phyloP scores from a whole-genome alignment of 2,888 invertebrate species.

The Liopterus haemorrhoidalis region DNA sequence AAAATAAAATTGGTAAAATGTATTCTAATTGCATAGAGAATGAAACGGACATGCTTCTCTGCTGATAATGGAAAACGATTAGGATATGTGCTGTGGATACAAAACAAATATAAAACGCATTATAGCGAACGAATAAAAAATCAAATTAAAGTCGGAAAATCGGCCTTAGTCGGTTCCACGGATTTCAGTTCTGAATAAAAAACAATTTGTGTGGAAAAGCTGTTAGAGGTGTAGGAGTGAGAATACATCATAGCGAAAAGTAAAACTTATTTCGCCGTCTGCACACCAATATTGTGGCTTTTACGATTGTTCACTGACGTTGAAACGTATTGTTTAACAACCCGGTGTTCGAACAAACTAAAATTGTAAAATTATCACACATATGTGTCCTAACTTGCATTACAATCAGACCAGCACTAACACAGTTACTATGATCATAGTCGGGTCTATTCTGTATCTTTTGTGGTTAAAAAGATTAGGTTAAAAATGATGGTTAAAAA shows the following conservation, averaged over 20 bases:
- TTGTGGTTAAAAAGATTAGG: no score
- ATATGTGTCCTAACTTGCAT: no score
- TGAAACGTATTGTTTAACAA: conserved; percentile 2
- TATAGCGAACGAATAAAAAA: conserved; percentile 1
- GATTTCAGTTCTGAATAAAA: background rate
- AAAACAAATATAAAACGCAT: conserved; percentile 3
- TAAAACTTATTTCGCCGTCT: conserved; percentile 1
- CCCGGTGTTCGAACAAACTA: no score
- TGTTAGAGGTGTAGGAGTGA: background rate
- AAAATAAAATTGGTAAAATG: background rate
- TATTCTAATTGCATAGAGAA: conserved; percentile 1
- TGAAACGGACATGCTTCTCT: no score
- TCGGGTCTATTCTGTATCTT: no score
- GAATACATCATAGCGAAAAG: conserved; percentile 2
- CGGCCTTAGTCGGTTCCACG: background rate
- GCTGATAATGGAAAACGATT: conserved; percentile 3
- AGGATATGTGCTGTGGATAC: background rate
- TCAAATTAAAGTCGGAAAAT: conserved; percentile 1
- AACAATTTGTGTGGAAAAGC: conserved; percentile 1
- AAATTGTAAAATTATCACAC: no score
- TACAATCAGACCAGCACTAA: no score
- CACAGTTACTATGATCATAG: no score
- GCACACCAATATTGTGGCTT: conserved; percentile 1
- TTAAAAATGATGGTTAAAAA: no score
- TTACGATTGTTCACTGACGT: background rate